phyloP scores from a whole-genome alignment of 2,888 invertebrate species.

The Polyommatus icarus region DNA sequence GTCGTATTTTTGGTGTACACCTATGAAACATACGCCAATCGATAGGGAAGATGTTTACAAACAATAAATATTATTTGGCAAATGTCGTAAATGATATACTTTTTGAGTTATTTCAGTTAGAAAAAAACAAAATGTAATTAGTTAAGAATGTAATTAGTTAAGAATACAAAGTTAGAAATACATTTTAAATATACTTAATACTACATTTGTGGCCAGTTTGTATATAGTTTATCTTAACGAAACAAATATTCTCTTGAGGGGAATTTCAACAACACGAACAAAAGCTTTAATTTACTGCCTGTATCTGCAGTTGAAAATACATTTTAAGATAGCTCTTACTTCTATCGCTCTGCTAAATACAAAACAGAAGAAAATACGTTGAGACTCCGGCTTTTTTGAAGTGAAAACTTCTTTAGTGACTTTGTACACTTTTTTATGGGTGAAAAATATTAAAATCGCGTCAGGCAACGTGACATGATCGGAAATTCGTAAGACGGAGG shows the following conservation, averaged over 20 bases:
- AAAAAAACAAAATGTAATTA: neutral
- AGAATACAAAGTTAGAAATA: no score
- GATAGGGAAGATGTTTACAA: no score
- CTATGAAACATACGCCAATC: no score
- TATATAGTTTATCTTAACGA: neutral
- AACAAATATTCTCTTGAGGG: conserved; percentile 7
- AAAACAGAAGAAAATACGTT: neutral
- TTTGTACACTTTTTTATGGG: neutral
- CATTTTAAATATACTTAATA: neutral
- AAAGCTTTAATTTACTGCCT: conserved; percentile 23
- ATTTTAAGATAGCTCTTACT: neutral
- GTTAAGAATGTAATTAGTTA: neutral
- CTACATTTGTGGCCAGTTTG: neutral
- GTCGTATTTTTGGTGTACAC: no score
- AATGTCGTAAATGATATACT: no score
- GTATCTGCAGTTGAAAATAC: conserved; percentile 9
- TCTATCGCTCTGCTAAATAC: neutral
- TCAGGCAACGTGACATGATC: neutral
- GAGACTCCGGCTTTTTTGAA: neutral
- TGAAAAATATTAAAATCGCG: neutral
- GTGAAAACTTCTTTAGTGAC: neutral
- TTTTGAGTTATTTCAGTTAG: no score
- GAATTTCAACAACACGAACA: conserved; percentile 12
- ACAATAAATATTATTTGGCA: no score
- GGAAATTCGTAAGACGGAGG: neutral